These are phyloP conservation scores for Zaprionus bogoriensis DNA, from an alignment of 2,888 invertebrate genomes.

Conservation along the genomic window DNA sequence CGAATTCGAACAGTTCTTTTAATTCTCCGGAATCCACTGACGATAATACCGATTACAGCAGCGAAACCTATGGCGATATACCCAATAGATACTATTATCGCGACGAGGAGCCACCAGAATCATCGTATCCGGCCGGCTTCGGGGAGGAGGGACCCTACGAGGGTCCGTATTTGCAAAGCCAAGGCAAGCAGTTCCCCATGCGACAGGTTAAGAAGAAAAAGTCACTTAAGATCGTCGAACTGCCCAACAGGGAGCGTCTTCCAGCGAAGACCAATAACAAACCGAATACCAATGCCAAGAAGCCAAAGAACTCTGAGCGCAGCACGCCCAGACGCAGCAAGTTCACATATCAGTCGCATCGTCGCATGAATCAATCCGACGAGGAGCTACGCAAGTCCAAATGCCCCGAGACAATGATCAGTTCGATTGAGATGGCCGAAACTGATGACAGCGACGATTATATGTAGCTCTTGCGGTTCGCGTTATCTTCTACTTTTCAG, in stretches of 20 bases:
- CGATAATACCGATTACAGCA: constrained; percentile 4
- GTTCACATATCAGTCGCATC: constrained; percentile 9
- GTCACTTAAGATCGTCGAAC: too few species aligned
- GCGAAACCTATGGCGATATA: constrained; percentile 47
- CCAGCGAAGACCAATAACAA: background rate
- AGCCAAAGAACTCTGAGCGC: background rate
- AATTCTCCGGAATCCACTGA: background rate
- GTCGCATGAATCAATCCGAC: background rate
- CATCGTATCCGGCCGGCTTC: constrained; percentile 26
- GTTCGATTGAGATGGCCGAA: constrained; percentile 17
- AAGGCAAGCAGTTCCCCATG: background rate
- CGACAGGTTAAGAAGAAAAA: background rate
- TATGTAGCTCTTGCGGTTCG: background rate
- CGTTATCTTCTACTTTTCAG: background rate
- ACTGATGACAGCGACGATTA: constrained; percentile 22
- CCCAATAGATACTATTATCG: constrained; percentile 57
- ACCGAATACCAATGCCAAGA: background rate
- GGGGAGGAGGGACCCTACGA: constrained; percentile 59
- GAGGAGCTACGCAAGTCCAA: constrained; percentile 22
- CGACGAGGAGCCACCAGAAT: constrained; percentile 46
- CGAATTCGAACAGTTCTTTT: background rate
- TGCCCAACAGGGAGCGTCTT: background rate
- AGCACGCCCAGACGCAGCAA: constrained; percentile 5
- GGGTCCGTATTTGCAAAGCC: background rate
- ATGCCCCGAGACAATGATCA: constrained; percentile 53